Evolutionary conservation across 2,888 invertebrate species (phyloP).

Genomic region (Miltochrista miniata): DNA sequence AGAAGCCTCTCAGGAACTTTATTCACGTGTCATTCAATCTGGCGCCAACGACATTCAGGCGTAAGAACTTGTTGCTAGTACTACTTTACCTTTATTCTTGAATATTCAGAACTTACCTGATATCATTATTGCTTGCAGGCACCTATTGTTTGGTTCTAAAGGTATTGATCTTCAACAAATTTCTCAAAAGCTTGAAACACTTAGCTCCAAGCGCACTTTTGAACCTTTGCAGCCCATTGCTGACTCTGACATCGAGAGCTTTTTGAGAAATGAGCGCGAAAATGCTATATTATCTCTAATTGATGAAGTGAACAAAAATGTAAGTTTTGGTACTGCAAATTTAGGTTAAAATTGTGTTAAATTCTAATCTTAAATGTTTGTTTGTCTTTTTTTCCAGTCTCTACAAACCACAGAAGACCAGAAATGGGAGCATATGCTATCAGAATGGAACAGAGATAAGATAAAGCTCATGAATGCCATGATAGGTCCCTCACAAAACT

Average conservation of each 20-base stretch:
- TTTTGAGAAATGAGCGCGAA: constrained; percentile 95
- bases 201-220: constrained; percentile 93
- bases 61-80: constrained; percentile 78
- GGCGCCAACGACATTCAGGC: constrained; percentile 96
- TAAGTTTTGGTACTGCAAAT: constrained; percentile 64
- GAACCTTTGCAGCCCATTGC: constrained; percentile 95
- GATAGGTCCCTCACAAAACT: constrained; percentile 93
- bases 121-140: constrained; percentile 79
- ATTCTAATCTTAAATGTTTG: constrained; percentile 20
- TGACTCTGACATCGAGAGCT: constrained; percentile 95
- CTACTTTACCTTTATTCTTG: too few relatives aligned
- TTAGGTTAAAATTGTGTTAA: neutral
- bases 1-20: constrained; percentile 95
- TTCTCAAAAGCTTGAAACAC: constrained; percentile 93
- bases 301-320: constrained; percentile 94
- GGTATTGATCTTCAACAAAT: constrained; percentile 97
- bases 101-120: neutral
- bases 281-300: constrained; percentile 96
- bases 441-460: constrained; percentile 97
- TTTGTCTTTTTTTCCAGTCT: constrained; percentile 71
- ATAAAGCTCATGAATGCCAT: constrained; percentile 94
- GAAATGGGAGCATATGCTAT: constrained; percentile 91
- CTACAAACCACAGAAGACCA: constrained; percentile 85
- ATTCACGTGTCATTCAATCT: constrained; percentile 92
- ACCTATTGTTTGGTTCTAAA: constrained; percentile 94